phyloP scores from a whole-genome alignment of 2,888 invertebrate genomes.

The Troides aeacus region DNA sequence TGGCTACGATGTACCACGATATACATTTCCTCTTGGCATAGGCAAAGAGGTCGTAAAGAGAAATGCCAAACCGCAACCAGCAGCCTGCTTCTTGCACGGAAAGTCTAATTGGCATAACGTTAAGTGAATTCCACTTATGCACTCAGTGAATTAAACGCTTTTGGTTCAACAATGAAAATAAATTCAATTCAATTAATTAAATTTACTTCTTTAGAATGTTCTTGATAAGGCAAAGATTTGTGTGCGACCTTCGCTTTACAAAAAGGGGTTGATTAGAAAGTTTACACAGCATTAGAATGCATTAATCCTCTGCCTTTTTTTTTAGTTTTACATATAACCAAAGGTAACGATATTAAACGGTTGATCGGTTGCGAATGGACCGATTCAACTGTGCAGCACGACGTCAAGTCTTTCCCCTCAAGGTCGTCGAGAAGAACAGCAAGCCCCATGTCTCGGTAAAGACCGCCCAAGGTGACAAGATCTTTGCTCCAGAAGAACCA shows the following conservation, averaged over 20 bases:
- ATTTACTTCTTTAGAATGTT: neutral
- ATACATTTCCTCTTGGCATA: conserved; percentile 28
- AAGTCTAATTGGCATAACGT: conserved; percentile 25
- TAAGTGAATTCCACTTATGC: conserved; percentile 28
- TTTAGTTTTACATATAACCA: too few relatives aligned
- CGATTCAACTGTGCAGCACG: too few relatives aligned
- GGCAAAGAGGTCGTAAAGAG: conserved; percentile 22
- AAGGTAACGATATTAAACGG: too few relatives aligned
- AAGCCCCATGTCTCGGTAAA: too few relatives aligned
- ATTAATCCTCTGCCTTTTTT: neutral
- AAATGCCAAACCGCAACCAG: conserved; percentile 29
- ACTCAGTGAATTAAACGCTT: conserved; percentile 21
- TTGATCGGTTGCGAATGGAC: too few relatives aligned
- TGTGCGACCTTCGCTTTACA: neutral
- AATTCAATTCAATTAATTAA: neutral
- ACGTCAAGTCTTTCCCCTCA: too few relatives aligned
- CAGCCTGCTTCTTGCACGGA: conserved; percentile 23
- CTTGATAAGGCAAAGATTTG: neutral
- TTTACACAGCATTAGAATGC: neutral
- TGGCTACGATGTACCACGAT: conserved; percentile 15
- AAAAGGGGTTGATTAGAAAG: neutral
- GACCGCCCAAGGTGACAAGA: too few relatives aligned
- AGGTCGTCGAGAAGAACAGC: too few relatives aligned
- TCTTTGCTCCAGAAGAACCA: too few relatives aligned
- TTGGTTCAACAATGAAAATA: neutral